A percentile compares a stretch with the other conserved stretches of the same genome.
Evolutionary conservation across 1,140 invertebrate species (phyloP).

Genomic region (Zelostemma sp.): DNA sequence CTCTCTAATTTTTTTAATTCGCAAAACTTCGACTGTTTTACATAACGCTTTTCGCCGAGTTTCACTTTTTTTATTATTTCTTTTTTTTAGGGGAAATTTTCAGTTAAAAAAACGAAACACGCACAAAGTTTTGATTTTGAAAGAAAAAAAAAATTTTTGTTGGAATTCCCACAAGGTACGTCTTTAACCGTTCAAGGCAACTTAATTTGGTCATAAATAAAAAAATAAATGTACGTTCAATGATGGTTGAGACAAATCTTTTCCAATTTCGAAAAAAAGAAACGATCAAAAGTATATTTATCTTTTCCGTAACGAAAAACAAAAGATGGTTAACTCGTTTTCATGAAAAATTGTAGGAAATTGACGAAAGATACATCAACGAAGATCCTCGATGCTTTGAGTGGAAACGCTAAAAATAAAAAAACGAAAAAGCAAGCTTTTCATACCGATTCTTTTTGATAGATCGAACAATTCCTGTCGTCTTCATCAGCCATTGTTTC

Average conservation of each 20-base stretch:
- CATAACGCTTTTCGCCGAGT: neutral
- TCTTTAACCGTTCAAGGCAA: neutral
- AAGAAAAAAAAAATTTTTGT: neutral
- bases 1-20: too few species aligned
- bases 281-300: neutral
- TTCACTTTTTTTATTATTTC: neutral
- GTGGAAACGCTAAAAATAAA: constrained; percentile 35
- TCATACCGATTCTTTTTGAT: neutral
- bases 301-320: too few species aligned
- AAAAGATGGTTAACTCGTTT: neutral
- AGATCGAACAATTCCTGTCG: neutral
- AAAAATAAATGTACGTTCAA: constrained; percentile 4
- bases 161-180: neutral
- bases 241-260: neutral
- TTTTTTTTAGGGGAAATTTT: constrained; percentile 2
- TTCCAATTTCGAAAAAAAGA: neutral
- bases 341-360: neutral
- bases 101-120: neutral
- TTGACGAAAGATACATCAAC: neutral
- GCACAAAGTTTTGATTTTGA: neutral
- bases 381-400: constrained; percentile 20
- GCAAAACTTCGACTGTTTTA: neutral
- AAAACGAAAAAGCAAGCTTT: constrained; percentile 1
- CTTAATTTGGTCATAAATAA: neutral
- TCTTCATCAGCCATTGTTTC: constrained; percentile 62